Evolutionary conservation across 2,797 vertebrate genomes (phyloP).

Genomic region (Gymnothorax reevesii): DNA sequence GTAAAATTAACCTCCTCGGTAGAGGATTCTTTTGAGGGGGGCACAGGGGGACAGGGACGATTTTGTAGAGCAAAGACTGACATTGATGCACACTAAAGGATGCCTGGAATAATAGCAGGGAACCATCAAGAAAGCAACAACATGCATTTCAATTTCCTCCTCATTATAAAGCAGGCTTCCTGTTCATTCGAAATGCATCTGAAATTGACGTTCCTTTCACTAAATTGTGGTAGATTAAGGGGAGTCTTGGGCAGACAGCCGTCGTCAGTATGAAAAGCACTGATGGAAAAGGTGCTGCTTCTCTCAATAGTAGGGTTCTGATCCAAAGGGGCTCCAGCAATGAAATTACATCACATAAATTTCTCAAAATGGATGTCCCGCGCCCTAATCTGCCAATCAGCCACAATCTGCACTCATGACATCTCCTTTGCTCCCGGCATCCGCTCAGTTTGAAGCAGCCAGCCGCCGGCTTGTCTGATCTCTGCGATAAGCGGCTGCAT

Average conservation of each 20-base stretch:
- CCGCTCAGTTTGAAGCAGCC: background rate
- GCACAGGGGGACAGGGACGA: no score
- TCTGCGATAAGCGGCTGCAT: constrained; percentile 33
- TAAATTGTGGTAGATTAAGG: constrained; percentile 22
- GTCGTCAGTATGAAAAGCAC: constrained; percentile 13
- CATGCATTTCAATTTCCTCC: background rate
- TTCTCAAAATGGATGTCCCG: constrained; percentile 15
- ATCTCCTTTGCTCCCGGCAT: constrained; percentile 38
- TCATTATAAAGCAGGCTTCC: background rate
- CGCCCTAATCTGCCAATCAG: constrained; percentile 10
- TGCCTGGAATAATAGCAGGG: background rate
- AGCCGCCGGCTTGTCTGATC: background rate
- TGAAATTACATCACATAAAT: constrained; percentile 31
- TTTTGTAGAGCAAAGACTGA: background rate
- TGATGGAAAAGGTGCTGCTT: constrained; percentile 27
- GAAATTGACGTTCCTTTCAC: constrained; percentile 21
- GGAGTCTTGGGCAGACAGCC: background rate
- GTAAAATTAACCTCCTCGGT: no score
- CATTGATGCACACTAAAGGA: background rate
- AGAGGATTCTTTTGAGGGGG: no score
- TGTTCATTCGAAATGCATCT: constrained; percentile 4
- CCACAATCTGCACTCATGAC: constrained; percentile 26
- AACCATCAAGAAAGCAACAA: background rate
- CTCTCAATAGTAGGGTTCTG: constrained; percentile 22
- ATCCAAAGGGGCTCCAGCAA: constrained; percentile 25